Conservation (phyloP, 2,797 vertebrate species). For the Holocentrus rufus region DNA sequence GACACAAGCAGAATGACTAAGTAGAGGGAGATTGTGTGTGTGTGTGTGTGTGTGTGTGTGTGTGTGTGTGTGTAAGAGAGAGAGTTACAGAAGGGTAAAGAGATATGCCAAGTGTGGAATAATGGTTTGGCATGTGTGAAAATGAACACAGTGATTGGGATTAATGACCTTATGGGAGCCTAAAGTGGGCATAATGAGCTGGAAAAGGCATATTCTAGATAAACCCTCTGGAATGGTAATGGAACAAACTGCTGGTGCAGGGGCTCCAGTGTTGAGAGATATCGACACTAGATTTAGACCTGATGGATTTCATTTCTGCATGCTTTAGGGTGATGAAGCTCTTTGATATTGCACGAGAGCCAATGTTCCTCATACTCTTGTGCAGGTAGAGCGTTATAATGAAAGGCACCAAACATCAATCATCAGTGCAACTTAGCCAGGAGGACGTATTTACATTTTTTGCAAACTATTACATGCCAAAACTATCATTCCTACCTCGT, state of each 20-base stretch:
- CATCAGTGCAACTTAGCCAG: background rate
- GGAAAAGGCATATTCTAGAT: slow-evolving; percentile 80
- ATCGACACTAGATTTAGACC: slow-evolving; percentile 65
- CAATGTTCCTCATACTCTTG: slow-evolving; percentile 17
- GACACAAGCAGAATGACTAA: slow-evolving; percentile 71
- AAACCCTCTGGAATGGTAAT: slow-evolving; percentile 73
- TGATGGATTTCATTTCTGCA: slow-evolving; percentile 66
- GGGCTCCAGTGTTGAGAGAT: slow-evolving; percentile 52
- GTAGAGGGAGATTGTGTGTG: slow-evolving; percentile 41
- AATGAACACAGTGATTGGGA: slow-evolving; percentile 81
- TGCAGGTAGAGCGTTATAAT: slow-evolving; percentile 11
- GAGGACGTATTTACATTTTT: too few species aligned
- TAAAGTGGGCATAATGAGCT: slow-evolving; percentile 81
- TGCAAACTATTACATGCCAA: too few species aligned
- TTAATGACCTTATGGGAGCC: slow-evolving; percentile 80
- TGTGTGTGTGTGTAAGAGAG: slow-evolving; percentile 3
- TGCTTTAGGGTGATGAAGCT: slow-evolving; percentile 57
- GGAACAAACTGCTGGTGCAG: slow-evolving; percentile 76
- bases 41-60: slow-evolving; percentile 15
- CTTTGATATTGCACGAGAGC: slow-evolving; percentile 47
- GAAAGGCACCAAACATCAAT: slow-evolving; percentile 19
- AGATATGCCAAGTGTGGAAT: slow-evolving; percentile 76
- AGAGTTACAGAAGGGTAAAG: slow-evolving; percentile 65
- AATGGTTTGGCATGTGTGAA: slow-evolving; percentile 79
- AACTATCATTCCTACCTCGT: too few species aligned